phyloP scores from a whole-genome alignment of 2,113 vertebrate species.

The Axis porcinus region DNA sequence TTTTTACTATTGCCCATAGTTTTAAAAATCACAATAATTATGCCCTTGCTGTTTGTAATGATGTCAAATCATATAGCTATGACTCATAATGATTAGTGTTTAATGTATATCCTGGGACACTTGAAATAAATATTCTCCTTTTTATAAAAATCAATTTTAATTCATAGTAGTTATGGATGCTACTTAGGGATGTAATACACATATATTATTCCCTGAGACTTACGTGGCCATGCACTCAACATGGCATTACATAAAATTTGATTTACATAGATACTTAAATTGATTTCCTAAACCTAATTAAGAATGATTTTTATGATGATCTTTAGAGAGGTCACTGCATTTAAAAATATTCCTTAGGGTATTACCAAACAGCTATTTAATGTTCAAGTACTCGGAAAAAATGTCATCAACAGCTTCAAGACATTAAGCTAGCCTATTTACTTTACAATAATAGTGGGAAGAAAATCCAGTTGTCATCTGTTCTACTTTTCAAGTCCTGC shows the following conservation, averaged over 20 bases:
- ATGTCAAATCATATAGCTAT: neutral
- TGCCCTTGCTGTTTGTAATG: neutral
- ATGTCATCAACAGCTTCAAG: conserved; percentile 27
- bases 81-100: neutral
- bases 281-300: conserved; percentile 58
- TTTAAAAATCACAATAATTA: conserved; percentile 8
- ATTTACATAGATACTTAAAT: conserved; percentile 50
- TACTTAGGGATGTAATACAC: neutral
- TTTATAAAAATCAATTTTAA: neutral
- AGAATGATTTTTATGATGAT: conserved; percentile 53
- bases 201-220: neutral
- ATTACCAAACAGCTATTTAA: conserved; percentile 27
- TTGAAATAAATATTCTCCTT: neutral
- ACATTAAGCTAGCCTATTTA: conserved; percentile 10
- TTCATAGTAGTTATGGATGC: neutral
- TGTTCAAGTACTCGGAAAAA: conserved; percentile 57
- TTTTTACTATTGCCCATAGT: neutral
- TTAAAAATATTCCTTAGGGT: conserved; percentile 41
- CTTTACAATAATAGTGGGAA: conserved; percentile 9
- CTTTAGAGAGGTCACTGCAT: conserved; percentile 56
- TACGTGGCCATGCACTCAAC: neutral
- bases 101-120: neutral
- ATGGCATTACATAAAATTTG: conserved; percentile 25
- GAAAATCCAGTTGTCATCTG: conserved; percentile 1
- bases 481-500: neutral